Base-by-base conservation (phyloP, 2,888 invertebrate genomes). In the Ormia ochracea region DNA sequence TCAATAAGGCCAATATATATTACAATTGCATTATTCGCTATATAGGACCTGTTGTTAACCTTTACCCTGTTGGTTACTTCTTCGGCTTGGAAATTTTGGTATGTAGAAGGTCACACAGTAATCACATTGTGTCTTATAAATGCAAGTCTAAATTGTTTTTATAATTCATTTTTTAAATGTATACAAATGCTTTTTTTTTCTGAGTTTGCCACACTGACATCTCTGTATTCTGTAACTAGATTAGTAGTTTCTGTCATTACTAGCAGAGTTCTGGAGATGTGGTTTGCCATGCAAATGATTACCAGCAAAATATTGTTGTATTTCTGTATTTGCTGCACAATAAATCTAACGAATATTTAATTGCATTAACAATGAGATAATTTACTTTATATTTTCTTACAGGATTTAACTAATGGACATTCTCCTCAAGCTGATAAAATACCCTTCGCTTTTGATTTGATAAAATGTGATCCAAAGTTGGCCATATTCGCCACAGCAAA, bases 11-110 rank as follows among this genome's bases (percentile, higher is more conserved):
- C 28, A 70, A 33, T 36, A 56, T 74, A 26, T 75, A 72, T 12
- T 87, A 81, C 65, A 82, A 84, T 78, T 89, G 90, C 80, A 90
- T 93, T 61, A 90, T 88, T 23, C 86, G 90, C 82, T 92, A 90
- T 83, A 91, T 92, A 83, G 92, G 92, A 33, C 86, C 88, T 58
- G 91, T 92, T 63, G 86, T 89, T 74, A 91, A 92, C 78, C 86
- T 92, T 65, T 91, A 90, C 69, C 86, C 87, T 23, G 90, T 92
- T 81, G 91, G 91, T 84, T 91, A 91, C 85, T 91, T 91, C 85
- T 91, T 91, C 86, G 92, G 92, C 54, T 88, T 93, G 78, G 91
- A 92, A 84, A 84, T 93, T 83, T 88, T 91, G 90, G 92, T 92
- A 85, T 83, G 83, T 75, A 81, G 21, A 14, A 4, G 1, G 31